These are phyloP conservation scores for Vicugna pacos DNA, from an alignment of 2,113 vertebrate genomes.

Conservation along the genomic window DNA sequence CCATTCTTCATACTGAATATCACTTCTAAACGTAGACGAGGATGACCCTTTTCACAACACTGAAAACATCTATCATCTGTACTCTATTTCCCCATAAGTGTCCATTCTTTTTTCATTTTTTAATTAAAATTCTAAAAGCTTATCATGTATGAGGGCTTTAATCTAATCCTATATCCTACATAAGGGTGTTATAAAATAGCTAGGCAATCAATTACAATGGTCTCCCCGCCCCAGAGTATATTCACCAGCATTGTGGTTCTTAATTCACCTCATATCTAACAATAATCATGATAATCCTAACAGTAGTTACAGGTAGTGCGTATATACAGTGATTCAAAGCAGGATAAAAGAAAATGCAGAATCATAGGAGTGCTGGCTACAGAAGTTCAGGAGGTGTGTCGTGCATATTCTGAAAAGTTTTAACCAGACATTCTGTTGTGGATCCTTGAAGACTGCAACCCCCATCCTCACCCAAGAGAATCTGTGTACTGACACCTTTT, in stretches of 20 bases:
- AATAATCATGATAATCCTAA: neutral
- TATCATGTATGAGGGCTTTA: neutral
- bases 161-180: neutral
- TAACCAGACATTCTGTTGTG: neutral
- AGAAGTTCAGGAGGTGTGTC: neutral
- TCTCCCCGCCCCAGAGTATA: neutral
- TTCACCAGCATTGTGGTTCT: neutral
- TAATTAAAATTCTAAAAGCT: slow-evolving; percentile 54
- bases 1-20: neutral
- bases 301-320: neutral
- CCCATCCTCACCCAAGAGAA: neutral
- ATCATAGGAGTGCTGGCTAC: neutral
- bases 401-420: neutral
- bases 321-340: neutral
- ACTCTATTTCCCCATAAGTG: neutral
- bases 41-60: slow-evolving; percentile 43
- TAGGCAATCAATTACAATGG: neutral
- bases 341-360: neutral
- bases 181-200: neutral
- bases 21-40: neutral
- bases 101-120: slow-evolving; percentile 37
- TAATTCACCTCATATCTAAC: neutral
- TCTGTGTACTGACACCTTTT: neutral
- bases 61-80: slow-evolving; percentile 16
- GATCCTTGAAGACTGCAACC: neutral